Evolutionary conservation across 2,888 invertebrate genomes (phyloP).

Genomic region (Calameuta pallipes): DNA sequence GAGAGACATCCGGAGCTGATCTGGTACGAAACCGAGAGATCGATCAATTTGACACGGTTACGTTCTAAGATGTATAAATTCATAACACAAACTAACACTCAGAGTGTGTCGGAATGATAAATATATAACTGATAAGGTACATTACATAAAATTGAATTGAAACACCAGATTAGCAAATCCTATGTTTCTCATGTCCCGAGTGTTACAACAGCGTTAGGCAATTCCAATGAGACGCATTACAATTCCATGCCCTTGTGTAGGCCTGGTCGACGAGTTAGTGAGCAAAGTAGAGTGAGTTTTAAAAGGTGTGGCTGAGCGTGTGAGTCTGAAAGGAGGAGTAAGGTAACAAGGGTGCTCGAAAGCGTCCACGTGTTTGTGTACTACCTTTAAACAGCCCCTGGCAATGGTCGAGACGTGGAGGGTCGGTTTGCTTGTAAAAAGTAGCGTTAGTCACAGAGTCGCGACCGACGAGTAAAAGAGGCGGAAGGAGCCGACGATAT

Average conservation of each 20-base stretch:
- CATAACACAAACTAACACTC: no score
- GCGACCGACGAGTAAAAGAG: slow-evolving; percentile 2
- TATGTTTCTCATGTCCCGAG: no score
- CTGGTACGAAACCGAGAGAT: no score
- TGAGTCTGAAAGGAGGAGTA: slow-evolving; percentile 24
- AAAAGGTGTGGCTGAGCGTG: slow-evolving; percentile 19
- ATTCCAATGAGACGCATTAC: no score
- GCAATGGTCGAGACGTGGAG: not conserved
- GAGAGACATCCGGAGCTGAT: no score
- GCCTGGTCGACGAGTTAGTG: slow-evolving; percentile 24
- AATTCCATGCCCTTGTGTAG: not conserved
- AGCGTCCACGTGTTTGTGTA: not conserved
- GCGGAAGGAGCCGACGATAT: slow-evolving; percentile 5
- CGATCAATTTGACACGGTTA: no score
- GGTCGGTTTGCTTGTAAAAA: not conserved
- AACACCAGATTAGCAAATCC: no score
- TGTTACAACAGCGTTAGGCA: no score
- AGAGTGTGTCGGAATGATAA: no score
- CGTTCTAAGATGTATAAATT: no score
- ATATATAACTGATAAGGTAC: no score
- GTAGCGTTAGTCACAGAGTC: not conserved
- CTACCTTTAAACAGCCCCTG: not conserved
- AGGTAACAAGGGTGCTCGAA: slow-evolving; percentile 3
- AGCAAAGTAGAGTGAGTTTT: slow-evolving; percentile 2
- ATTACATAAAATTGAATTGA: no score